A percentile compares a stretch with the other conserved stretches of the same genome.
Conservation (phyloP, 2,797 vertebrate genomes). For the Sebastes cheni region DNA sequence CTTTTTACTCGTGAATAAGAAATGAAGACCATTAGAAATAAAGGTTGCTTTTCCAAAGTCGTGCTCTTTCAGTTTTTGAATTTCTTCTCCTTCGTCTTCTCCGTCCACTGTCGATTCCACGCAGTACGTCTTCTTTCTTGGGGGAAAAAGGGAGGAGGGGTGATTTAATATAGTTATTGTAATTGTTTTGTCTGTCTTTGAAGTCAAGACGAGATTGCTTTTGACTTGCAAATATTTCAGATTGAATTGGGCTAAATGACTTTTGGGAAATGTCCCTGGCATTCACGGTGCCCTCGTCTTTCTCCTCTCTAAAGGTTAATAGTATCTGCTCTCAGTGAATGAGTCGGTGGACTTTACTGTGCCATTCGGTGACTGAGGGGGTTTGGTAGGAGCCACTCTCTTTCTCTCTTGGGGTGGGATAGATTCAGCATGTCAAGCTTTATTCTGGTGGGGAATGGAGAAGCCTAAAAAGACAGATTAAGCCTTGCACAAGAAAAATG, state of each 20-base stretch:
- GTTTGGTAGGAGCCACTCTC: conserved; percentile 14
- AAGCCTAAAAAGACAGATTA: conserved; percentile 25
- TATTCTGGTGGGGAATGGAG: conserved; percentile 8
- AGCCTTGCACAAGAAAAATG: background rate
- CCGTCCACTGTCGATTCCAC: background rate
- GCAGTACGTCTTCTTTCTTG: conserved; percentile 3
- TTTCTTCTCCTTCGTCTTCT: conserved; percentile 21
- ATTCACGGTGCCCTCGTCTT: conserved; percentile 45
- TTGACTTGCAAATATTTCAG: conserved; percentile 76
- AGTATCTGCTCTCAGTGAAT: conserved; percentile 52
- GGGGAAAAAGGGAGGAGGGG: background rate
- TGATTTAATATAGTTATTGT: conserved; percentile 49
- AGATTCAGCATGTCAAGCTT: conserved; percentile 18
- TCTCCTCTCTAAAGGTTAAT: conserved; percentile 71
- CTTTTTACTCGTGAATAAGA: conserved; percentile 65
- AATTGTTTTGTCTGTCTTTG: conserved; percentile 63
- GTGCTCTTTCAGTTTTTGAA: conserved; percentile 33
- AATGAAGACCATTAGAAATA: conserved; percentile 57
- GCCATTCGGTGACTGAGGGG: conserved; percentile 24
- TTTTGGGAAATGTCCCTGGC: conserved; percentile 62
- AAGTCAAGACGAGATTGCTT: conserved; percentile 49
- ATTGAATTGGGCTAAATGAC: conserved; percentile 65
- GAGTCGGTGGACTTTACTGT: conserved; percentile 45
- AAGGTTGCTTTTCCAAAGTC: conserved; percentile 49
- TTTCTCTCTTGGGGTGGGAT: background rate